These are phyloP conservation scores for Chrysotoxum bicinctum DNA, from an alignment of 2,888 invertebrate genomes.

Conservation along the genomic window DNA sequence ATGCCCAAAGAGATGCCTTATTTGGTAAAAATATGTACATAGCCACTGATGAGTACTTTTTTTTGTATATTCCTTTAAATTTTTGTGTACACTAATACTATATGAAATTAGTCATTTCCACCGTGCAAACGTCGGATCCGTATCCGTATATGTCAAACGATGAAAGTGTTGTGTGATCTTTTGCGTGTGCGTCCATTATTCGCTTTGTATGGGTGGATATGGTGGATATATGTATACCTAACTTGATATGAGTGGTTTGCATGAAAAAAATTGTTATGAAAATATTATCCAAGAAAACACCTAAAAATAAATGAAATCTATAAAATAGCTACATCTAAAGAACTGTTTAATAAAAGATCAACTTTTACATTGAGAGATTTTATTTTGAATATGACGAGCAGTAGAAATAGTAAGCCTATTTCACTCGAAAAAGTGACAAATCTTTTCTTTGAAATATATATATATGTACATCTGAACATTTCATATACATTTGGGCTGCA, in stretches of 20 bases:
- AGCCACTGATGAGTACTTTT: slow-evolving; percentile 51
- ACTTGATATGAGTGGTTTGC: slow-evolving; percentile 30
- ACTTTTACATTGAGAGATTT: not conserved
- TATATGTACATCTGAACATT: not conserved
- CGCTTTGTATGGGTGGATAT: slow-evolving; percentile 17
- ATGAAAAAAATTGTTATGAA: slow-evolving; percentile 62
- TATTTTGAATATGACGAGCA: not conserved
- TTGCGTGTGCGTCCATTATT: slow-evolving; percentile 12
- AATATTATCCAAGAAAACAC: slow-evolving; percentile 60
- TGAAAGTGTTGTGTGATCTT: not conserved
- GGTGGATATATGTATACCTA: not conserved
- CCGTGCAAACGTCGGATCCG: slow-evolving; percentile 12
- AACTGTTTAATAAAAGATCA: slow-evolving; percentile 25
- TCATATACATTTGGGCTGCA: not conserved
- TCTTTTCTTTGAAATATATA: not conserved
- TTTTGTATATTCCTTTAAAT: slow-evolving; percentile 23
- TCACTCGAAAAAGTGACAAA: not conserved
- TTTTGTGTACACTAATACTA: slow-evolving; percentile 13
- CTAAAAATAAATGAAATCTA: slow-evolving; percentile 63
- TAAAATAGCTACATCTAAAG: slow-evolving; percentile 51
- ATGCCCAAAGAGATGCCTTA: slow-evolving; percentile 61
- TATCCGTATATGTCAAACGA: not conserved
- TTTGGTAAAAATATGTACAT: slow-evolving; percentile 66
- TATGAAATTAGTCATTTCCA: slow-evolving; percentile 68
- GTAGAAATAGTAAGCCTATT: not conserved